These are phyloP conservation scores for Oceanites oceanicus DNA, from an alignment of 2,113 vertebrate genomes.

Conservation along the genomic window DNA sequence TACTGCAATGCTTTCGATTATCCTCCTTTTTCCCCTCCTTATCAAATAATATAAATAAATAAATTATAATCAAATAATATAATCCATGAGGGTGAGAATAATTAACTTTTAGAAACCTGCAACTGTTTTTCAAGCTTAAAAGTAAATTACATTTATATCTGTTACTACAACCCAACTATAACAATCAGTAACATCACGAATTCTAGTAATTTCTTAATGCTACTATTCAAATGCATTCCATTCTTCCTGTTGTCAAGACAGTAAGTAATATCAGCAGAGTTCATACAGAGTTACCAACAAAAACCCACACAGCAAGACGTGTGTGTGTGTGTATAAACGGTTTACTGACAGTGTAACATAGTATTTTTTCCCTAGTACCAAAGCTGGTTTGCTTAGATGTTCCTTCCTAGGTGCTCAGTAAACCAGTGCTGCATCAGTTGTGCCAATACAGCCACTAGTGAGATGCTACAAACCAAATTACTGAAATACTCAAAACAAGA, in stretches of 20 bases:
- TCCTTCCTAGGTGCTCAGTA: neutral
- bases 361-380: neutral
- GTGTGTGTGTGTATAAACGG: fast-evolving
- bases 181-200: neutral
- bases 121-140: neutral
- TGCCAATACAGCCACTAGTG: no score
- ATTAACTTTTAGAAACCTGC: neutral
- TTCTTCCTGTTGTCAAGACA: neutral
- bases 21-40: neutral
- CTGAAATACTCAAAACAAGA: neutral
- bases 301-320: neutral
- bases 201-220: neutral
- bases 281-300: neutral
- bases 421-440: neutral
- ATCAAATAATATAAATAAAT: neutral
- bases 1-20: neutral
- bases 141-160: neutral
- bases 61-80: neutral
- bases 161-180: neutral
- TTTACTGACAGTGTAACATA: neutral
- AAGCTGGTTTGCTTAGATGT: neutral
- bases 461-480: neutral
- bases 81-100: neutral
- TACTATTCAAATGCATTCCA: neutral
- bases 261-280: neutral